Percentiles rank a stretch among this genome's conserved stretches.
These are phyloP conservation scores for Nothura maculosa DNA, from an alignment of 2,797 vertebrate genomes.

Conservation along the genomic window DNA sequence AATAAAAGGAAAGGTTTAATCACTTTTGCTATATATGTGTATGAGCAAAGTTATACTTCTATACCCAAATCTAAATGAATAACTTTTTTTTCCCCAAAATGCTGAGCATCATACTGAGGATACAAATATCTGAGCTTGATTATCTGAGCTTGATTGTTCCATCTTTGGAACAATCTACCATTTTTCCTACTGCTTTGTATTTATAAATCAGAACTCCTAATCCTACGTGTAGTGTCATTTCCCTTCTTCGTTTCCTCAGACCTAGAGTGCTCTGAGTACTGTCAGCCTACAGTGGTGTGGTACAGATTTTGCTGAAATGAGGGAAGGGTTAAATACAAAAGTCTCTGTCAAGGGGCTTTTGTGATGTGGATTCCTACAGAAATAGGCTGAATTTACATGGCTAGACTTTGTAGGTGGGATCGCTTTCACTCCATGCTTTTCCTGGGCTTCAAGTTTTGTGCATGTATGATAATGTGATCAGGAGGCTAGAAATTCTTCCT, in stretches of 20 bases:
- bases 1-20: background rate
- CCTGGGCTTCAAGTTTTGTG: background rate
- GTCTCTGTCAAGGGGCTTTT: background rate
- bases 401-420: background rate
- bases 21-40: background rate
- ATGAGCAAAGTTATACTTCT: background rate
- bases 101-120: background rate
- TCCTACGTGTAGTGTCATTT: background rate
- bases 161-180: background rate
- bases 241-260: background rate
- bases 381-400: background rate
- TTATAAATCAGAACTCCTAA: background rate
- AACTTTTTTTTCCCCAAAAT: background rate
- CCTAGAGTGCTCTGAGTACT: background rate
- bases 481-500: background rate
- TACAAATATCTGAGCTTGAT: background rate
- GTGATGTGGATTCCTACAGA: background rate
- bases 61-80: background rate
- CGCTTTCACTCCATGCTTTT: background rate
- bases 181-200: background rate
- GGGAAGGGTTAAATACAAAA: background rate
- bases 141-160: background rate
- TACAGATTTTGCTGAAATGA: background rate
- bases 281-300: background rate
- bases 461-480: fast-evolving